Evolutionary conservation across 2,113 vertebrate genomes (phyloP).

Genomic region (Lanius ludovicianus): DNA sequence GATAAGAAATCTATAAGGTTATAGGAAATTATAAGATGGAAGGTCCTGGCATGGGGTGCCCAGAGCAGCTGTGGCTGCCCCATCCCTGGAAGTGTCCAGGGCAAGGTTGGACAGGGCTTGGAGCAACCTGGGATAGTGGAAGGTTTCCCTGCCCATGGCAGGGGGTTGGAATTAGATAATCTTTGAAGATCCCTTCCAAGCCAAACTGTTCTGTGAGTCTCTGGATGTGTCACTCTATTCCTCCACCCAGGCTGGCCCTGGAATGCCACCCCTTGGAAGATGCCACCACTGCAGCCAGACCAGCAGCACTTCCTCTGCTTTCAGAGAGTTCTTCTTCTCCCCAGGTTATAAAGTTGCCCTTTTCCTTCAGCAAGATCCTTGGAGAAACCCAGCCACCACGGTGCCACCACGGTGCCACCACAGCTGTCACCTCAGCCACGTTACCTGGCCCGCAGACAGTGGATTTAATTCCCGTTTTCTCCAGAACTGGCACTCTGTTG

Average conservation of each 20-base stretch:
- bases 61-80: neutral
- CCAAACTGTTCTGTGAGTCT: neutral
- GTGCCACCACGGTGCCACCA: neutral
- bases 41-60: neutral
- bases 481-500: slow-evolving; percentile 88
- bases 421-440: accelerated
- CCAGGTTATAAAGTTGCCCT: neutral
- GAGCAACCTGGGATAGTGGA: accelerated
- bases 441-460: slow-evolving; percentile 95
- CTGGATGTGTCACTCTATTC: neutral
- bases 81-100: neutral
- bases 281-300: neutral
- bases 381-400: accelerated
- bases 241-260: neutral
- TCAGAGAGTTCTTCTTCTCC: neutral
- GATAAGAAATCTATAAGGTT: neutral
- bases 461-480: slow-evolving; percentile 92
- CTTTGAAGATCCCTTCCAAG: neutral
- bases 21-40: neutral
- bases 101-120: accelerated
- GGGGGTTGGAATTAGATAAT: neutral
- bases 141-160: neutral
- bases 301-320: neutral
- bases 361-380: neutral
- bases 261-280: slow-evolving; percentile 34